Conservation (phyloP, 2,888 invertebrate species). For the Teleiodes luculella region DNA sequence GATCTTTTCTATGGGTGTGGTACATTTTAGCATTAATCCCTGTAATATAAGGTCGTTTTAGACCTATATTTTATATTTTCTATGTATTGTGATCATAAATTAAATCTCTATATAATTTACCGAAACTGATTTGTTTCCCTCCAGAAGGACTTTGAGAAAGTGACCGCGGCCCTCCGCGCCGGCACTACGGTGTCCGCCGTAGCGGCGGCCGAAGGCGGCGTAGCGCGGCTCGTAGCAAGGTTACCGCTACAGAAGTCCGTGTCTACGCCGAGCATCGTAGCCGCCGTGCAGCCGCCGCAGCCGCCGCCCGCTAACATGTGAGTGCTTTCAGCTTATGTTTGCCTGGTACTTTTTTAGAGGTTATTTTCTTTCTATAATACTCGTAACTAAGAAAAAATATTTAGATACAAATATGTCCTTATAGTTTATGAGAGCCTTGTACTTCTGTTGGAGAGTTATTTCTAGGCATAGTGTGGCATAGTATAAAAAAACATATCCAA, state of each 20-base stretch:
- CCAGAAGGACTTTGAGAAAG: constrained; percentile 86
- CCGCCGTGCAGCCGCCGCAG: constrained; percentile 67
- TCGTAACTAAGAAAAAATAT: too few species aligned
- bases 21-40: too few species aligned
- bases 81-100: too few species aligned
- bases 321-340: constrained; percentile 34
- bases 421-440: too few species aligned
- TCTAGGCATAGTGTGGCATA: too few species aligned
- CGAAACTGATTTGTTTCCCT: neutral
- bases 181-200: constrained; percentile 61
- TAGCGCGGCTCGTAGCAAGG: constrained; percentile 61
- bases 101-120: neutral
- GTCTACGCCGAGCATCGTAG: constrained; percentile 93
- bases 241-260: constrained; percentile 93
- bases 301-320: constrained; percentile 55
- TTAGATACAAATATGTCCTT: too few species aligned
- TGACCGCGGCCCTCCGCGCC: constrained; percentile 69
- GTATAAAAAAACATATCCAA: too few species aligned
- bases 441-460: too few species aligned
- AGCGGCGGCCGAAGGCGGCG: constrained; percentile 39
- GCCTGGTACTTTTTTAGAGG: neutral
- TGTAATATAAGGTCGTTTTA: too few species aligned
- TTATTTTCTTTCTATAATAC: too few species aligned
- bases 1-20: too few species aligned
- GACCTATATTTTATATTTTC: too few species aligned